Evolutionary conservation across 92 coral and sea anemone species (phyloP), one percentile per base, ranked within the genome.

Genomic region (Palythoa heliodiscus): DNA sequence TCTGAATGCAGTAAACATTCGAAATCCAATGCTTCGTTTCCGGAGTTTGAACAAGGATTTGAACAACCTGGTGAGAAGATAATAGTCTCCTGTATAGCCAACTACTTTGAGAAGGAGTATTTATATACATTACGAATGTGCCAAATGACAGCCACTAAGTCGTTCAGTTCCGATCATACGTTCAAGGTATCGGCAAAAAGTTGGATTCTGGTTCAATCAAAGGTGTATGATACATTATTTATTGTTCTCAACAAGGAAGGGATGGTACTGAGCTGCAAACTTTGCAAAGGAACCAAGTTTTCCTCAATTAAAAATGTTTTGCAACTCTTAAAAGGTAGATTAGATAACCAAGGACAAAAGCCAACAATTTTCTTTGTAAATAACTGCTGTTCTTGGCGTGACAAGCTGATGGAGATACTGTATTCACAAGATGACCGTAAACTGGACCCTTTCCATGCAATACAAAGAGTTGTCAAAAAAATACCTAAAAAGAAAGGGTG

Each of bases 221-320:
- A 85, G 63, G 39, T 84, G 11, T 88, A 83, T 84, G 88, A 88
- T 68, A 83, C 72, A 54, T 58, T 83, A 52, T 88, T 88, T 15
- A 84, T 84, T 38, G 91, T 89, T 2, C 85, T 89, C 89, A 89
- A 89, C 29, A 88, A 84, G 61, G 77, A 5, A 39, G 88, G 89
- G 11, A 48, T 71, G 0, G 86, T 87, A 5, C 11, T 87, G 20
- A 39, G 85, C 2, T 79, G 89, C 86, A 71, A 43, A 14, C 81
- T 87, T 3, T 87, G 81, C 39, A 87, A 87, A 70, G 89, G 86
- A 40, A 79, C 82, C 14, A 70, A 43, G 54, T 87, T 79, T 52
- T 24, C 50, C 43, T 17, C 11, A 4, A 70, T 75, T 22, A 61
- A 85, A 61, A 39, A 15, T 2, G 19, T 61, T 9, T 40, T 84